A percentile compares a stretch with the other conserved stretches of the same genome.
Conservation (phyloP, 1,140 invertebrate genomes). For the Drosophila takahashii region DNA sequence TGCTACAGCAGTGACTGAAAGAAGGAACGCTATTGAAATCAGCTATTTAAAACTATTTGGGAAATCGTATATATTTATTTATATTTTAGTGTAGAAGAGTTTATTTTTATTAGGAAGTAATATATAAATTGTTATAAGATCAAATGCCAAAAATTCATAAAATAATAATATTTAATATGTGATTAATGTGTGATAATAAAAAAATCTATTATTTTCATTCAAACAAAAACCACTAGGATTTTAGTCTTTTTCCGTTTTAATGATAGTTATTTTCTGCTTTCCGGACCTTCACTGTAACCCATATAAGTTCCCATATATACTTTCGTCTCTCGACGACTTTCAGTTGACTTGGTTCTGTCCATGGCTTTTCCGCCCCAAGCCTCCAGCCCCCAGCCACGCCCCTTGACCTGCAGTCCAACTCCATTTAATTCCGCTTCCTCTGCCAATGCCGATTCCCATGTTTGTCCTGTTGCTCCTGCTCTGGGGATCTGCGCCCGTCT, state of each 20-base stretch:
- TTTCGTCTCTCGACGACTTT: conserved; percentile 32
- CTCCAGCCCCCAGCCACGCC: no score
- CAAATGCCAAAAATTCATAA: no score
- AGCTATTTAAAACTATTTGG: no score
- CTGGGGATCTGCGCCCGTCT: conserved; percentile 17
- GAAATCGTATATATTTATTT: no score
- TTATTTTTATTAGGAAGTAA: no score
- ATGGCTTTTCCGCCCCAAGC: neutral
- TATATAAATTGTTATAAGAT: no score
- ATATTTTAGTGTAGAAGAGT: no score
- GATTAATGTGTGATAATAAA: no score
- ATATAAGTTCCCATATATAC: conserved; percentile 18
- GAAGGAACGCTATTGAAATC: neutral
- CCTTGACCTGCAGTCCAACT: conserved; percentile 7
- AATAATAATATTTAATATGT: no score
- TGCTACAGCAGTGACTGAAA: neutral
- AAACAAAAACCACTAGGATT: no score
- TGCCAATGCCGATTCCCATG: conserved; percentile 42
- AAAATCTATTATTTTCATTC: no score
- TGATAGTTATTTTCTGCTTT: neutral
- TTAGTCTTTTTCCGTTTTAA: neutral
- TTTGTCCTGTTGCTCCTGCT: conserved; percentile 51
- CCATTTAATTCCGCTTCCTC: conserved; percentile 36
- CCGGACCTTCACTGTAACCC: conserved; percentile 31
- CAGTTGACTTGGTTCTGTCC: conserved; percentile 41